phyloP scores from a whole-genome alignment of 2,888 invertebrate species.

The Arrhopalites spinosus region DNA sequence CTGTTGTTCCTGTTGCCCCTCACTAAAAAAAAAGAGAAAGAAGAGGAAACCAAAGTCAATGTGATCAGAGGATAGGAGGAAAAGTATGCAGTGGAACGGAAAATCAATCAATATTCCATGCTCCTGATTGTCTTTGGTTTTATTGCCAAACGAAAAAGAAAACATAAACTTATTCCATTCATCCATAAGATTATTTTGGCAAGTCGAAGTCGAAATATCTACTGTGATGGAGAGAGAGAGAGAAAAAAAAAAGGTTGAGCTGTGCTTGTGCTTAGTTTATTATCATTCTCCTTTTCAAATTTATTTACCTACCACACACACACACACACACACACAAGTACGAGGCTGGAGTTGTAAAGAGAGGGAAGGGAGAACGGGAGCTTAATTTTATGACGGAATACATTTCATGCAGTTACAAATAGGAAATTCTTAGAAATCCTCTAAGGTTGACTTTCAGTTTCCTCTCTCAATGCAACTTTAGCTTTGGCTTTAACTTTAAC shows the following conservation, averaged over 20 bases:
- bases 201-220: neutral
- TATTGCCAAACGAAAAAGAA: neutral
- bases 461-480: neutral
- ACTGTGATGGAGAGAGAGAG: neutral
- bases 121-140: slow-evolving; percentile 47
- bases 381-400: neutral
- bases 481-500: neutral
- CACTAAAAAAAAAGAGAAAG: no score
- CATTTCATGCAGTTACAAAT: slow-evolving; percentile 7
- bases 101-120: slow-evolving; percentile 53
- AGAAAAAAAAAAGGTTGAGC: no score
- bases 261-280: no score
- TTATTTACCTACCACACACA: neutral
- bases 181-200: slow-evolving; percentile 8
- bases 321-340: neutral
- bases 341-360: neutral
- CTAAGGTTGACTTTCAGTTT: slow-evolving; percentile 2
- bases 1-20: no score
- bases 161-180: slow-evolving; percentile 12
- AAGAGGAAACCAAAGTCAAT: no score
- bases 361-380: neutral
- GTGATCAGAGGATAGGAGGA: no score
- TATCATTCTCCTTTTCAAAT: neutral
- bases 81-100: no score
- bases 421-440: neutral